Evolutionary conservation across 2,888 invertebrate genomes (phyloP).

Genomic region (Yponomeuta sedellus): DNA sequence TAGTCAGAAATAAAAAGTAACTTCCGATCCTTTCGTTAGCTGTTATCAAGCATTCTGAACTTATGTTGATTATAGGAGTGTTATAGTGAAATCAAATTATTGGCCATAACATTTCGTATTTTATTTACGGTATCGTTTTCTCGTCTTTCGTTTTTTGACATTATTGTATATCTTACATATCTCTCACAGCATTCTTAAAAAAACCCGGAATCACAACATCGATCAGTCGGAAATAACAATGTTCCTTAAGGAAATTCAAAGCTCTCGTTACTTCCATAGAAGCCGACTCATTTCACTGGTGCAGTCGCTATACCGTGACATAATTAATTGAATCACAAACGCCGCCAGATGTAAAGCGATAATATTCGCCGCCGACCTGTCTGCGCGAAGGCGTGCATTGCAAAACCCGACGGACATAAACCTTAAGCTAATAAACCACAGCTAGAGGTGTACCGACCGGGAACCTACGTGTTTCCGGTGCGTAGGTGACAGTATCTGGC

Average conservation of each 20-base stretch:
- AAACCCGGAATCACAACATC: not conserved
- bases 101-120: too few relatives aligned
- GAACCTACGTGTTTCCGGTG: conserved; percentile 74
- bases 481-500: conserved; percentile 39
- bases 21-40: too few relatives aligned
- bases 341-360: conserved; percentile 60
- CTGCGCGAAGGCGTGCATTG: conserved; percentile 56
- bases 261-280: not conserved
- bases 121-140: too few relatives aligned
- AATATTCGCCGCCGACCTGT: conserved; percentile 62
- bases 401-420: conserved; percentile 46
- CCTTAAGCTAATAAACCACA: conserved; percentile 40
- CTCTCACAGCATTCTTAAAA: too few relatives aligned
- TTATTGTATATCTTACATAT: too few relatives aligned
- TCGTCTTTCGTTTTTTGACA: too few relatives aligned
- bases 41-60: too few relatives aligned
- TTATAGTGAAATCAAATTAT: too few relatives aligned
- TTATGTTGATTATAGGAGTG: too few relatives aligned
- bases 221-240: not conserved
- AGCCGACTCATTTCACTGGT: conserved; percentile 42
- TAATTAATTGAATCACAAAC: conserved; percentile 71
- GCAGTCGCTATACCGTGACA: conserved; percentile 44
- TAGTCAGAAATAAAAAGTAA: not conserved
- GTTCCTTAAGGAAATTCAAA: too few relatives aligned
- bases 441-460: conserved; percentile 55